Conservation (phyloP, 2,797 vertebrate genomes). For the Falco berigora region DNA sequence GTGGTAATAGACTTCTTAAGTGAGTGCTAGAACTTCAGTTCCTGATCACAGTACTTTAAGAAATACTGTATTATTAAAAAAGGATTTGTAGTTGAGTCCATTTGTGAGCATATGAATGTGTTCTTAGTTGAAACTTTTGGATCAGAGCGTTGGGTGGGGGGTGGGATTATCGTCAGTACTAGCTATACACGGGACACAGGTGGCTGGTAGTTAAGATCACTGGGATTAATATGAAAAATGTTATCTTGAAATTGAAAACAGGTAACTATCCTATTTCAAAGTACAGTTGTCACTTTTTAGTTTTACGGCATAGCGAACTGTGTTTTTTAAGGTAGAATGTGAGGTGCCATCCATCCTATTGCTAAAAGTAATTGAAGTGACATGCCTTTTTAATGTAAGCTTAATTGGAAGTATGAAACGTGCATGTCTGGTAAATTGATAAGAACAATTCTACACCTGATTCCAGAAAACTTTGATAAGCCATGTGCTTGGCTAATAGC, state of each 20-base stretch:
- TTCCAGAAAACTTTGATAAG: background rate
- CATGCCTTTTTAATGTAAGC: background rate
- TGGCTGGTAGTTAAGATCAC: background rate
- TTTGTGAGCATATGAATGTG: background rate
- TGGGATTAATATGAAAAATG: background rate
- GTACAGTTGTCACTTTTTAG: background rate
- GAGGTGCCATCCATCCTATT: background rate
- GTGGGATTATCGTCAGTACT: background rate
- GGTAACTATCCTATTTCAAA: background rate
- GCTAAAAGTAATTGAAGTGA: background rate
- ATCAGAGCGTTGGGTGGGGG: background rate
- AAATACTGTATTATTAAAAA: background rate
- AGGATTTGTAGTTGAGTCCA: background rate
- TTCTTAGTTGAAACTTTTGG: background rate
- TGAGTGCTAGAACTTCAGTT: conserved; percentile 57
- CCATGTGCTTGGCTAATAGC: background rate
- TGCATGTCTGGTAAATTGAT: conserved; percentile 12
- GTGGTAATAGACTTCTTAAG: conserved; percentile 48
- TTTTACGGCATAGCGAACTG: background rate
- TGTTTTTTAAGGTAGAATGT: background rate
- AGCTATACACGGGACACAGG: background rate
- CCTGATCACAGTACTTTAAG: conserved; percentile 41
- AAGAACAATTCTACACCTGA: background rate
- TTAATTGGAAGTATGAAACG: background rate
- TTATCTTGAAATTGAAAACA: background rate